These are phyloP conservation scores for Ruditapes philippinarum DNA, from an alignment of 1,140 invertebrate species.

Conservation along the genomic window DNA sequence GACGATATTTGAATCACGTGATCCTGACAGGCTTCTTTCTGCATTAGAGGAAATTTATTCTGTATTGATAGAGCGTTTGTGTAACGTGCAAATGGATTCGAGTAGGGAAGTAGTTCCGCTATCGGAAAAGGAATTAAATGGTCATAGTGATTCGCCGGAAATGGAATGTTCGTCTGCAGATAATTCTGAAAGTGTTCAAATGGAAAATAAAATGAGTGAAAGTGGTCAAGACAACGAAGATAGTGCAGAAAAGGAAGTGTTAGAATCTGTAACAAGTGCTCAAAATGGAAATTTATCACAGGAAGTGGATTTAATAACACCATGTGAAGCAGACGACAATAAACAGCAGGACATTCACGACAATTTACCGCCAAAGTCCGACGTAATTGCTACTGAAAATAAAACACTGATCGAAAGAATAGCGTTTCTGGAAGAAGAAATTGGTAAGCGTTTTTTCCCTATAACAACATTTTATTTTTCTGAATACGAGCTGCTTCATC, in stretches of 20 bases:
- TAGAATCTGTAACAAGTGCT: background rate
- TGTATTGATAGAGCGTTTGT: conserved; percentile 40
- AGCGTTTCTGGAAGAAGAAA: conserved; percentile 83
- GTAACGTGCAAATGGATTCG: conserved; percentile 36
- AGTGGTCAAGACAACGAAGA: background rate
- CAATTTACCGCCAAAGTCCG: background rate
- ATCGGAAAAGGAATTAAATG: conserved; percentile 2
- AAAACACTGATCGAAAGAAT: conserved; percentile 79
- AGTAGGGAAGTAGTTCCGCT: conserved; percentile 47
- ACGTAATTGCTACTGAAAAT: background rate
- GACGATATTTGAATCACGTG: conserved; percentile 53
- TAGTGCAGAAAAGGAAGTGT: background rate
- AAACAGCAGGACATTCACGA: background rate
- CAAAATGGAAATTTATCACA: background rate
- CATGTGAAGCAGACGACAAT: background rate
- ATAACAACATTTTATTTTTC: too few relatives aligned
- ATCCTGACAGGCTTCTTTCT: conserved; percentile 63
- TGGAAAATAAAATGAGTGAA: conserved; percentile 33
- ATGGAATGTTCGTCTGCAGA: background rate
- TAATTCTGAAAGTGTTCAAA: background rate
- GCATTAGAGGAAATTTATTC: conserved; percentile 46
- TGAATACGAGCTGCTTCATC: too few relatives aligned
- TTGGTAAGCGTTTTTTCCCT: conserved; percentile 78
- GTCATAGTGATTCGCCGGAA: conserved; percentile 4
- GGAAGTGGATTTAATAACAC: background rate